Evolutionary conservation across 2,888 invertebrate genomes (phyloP).

Genomic region (Athetis lepigone): DNA sequence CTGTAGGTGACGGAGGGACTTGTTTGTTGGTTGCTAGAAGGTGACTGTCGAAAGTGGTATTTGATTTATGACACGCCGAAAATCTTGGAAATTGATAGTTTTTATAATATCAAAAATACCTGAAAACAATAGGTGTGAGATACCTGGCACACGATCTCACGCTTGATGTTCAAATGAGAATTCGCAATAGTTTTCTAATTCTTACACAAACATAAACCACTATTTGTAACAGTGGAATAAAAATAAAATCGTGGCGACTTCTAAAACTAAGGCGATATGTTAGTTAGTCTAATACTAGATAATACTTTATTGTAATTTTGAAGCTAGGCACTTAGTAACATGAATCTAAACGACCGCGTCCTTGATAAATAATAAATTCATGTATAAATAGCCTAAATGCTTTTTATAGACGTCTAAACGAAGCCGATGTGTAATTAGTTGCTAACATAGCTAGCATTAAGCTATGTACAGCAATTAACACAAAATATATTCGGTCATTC

Average conservation of each 20-base stretch:
- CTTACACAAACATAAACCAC: too few species aligned
- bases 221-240: too few species aligned
- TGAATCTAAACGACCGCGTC: conserved; percentile 4
- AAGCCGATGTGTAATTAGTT: conserved; percentile 42
- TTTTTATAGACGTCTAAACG: conserved; percentile 40
- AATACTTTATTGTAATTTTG: background rate
- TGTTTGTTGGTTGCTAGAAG: background rate
- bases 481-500: conserved; percentile 45
- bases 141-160: too few species aligned
- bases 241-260: too few species aligned
- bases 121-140: too few species aligned
- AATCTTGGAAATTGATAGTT: too few species aligned
- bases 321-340: background rate
- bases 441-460: conserved; percentile 58
- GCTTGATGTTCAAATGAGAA: too few species aligned
- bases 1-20: background rate
- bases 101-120: too few species aligned
- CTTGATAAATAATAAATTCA: conserved; percentile 23
- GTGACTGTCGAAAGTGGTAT: background rate
- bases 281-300: too few species aligned
- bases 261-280: too few species aligned
- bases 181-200: too few species aligned
- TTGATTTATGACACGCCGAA: too few species aligned
- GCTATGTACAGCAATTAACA: conserved; percentile 58
- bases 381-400: conserved; percentile 25